These are phyloP conservation scores for Oryzias javanicus DNA, from an alignment of 2,113 vertebrate genomes.

Conservation along the genomic window DNA sequence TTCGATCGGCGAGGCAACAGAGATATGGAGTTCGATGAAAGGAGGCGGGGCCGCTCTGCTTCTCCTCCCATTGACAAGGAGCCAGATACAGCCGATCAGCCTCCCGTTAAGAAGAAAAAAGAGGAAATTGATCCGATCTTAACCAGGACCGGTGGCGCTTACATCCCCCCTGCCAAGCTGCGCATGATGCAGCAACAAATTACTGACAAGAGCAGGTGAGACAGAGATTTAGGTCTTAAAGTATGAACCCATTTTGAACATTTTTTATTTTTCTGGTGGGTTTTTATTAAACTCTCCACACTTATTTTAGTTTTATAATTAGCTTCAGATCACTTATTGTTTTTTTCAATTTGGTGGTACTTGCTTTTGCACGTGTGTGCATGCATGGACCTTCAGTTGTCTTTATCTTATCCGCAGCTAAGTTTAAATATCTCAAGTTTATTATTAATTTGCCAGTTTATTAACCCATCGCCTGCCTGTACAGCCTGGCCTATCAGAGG, in stretches of 20 bases:
- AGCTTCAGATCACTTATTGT: too few species aligned
- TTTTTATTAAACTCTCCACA: neutral
- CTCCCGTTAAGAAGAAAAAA: slow-evolving; percentile 89
- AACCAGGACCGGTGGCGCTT: slow-evolving; percentile 93
- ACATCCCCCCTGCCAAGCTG: slow-evolving; percentile 95
- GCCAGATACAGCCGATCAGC: slow-evolving; percentile 68
- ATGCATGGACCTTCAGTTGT: too few species aligned
- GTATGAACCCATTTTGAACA: neutral
- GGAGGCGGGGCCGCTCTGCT: slow-evolving; percentile 78
- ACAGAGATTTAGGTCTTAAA: neutral
- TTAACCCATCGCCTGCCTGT: slow-evolving; percentile 3
- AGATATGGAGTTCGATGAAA: slow-evolving; percentile 77
- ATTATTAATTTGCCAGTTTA: too few species aligned
- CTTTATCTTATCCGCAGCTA: too few species aligned
- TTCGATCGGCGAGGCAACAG: slow-evolving; percentile 64
- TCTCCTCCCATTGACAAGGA: slow-evolving; percentile 74
- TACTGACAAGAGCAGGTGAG: slow-evolving; percentile 94
- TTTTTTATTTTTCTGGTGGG: neutral
- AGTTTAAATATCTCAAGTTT: too few species aligned
- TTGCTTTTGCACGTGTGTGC: too few species aligned
- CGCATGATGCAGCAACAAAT: slow-evolving; percentile 98
- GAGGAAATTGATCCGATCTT: slow-evolving; percentile 93
- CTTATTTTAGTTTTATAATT: too few species aligned
- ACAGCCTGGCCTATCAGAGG: slow-evolving; percentile 94
- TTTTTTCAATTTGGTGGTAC: too few species aligned